These are phyloP conservation scores for Sturmia bella DNA, from an alignment of 2,888 invertebrate species.

Conservation along the genomic window DNA sequence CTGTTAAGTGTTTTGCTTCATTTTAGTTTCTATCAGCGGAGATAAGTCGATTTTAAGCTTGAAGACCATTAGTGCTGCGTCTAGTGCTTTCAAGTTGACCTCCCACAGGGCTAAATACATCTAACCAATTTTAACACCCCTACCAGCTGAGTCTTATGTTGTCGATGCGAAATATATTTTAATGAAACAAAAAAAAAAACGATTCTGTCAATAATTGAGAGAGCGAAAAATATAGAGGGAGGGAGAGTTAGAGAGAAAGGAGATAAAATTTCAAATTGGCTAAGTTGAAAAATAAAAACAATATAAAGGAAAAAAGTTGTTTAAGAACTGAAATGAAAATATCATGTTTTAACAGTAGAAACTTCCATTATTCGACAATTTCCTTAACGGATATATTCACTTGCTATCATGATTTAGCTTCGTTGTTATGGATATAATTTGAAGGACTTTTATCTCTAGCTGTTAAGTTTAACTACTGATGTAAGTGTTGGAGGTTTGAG, in stretches of 20 bases:
- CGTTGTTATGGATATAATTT: not conserved
- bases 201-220: slow-evolving; percentile 10
- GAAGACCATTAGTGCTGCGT: slow-evolving; percentile 68
- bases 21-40: slow-evolving; percentile 27
- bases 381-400: slow-evolving; percentile 38
- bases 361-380: slow-evolving; percentile 40
- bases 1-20: slow-evolving; percentile 24
- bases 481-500: not conserved
- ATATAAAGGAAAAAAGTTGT: not conserved
- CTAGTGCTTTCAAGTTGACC: slow-evolving; percentile 73
- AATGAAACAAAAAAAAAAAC: slow-evolving; percentile 47
- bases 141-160: slow-evolving; percentile 17
- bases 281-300: slow-evolving; percentile 34
- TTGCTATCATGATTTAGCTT: slow-evolving; percentile 11
- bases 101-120: slow-evolving; percentile 42
- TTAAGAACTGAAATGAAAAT: slow-evolving; percentile 31
- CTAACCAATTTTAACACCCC: not conserved
- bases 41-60: slow-evolving; percentile 66
- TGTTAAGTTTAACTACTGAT: slow-evolving; percentile 2
- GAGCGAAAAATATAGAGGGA: too few species aligned
- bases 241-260: not conserved
- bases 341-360: slow-evolving; percentile 40
- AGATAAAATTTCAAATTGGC: slow-evolving; percentile 18
- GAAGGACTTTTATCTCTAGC: not conserved
- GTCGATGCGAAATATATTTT: slow-evolving; percentile 13